phyloP scores from a whole-genome alignment of 1,140 invertebrate genomes.

The Dendrolimus punctatus region DNA sequence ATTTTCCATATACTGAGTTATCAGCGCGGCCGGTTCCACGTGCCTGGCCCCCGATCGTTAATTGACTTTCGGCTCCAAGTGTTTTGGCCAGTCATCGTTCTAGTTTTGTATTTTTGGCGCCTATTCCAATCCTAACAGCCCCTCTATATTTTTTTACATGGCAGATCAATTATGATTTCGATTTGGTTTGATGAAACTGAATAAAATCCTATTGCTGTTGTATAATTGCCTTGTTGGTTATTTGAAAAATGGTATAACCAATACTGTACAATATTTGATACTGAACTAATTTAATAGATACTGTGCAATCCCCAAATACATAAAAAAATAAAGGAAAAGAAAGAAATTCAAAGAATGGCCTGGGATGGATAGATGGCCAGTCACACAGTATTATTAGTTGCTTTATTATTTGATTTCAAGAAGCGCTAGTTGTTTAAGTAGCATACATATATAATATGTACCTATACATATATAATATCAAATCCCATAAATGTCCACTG shows the following conservation, averaged over 20 bases:
- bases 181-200: conserved; percentile 70
- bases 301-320: conserved; percentile 18
- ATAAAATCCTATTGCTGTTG: conserved; percentile 65
- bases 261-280: conserved; percentile 15
- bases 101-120: conserved; percentile 68
- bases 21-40: conserved; percentile 40
- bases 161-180: conserved; percentile 69
- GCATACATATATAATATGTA: too few relatives aligned
- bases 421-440: too few relatives aligned
- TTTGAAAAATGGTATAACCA: conserved; percentile 59
- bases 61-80: conserved; percentile 61
- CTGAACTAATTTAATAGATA: conserved; percentile 12
- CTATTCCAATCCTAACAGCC: conserved; percentile 62
- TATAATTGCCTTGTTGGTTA: conserved; percentile 63
- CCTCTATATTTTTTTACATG: conserved; percentile 65
- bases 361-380: too few relatives aligned
- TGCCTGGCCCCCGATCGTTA: conserved; percentile 42
- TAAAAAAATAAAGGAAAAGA: conserved; percentile 1
- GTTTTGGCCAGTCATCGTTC: conserved; percentile 65
- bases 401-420: too few relatives aligned
- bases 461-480: too few relatives aligned
- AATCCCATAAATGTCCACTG: too few relatives aligned
- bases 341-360: too few relatives aligned
- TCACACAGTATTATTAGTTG: too few relatives aligned
- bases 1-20: conserved; percentile 19